These are phyloP conservation scores for Eupithecia subfuscata DNA, from an alignment of 2,888 invertebrate species.

Conservation along the genomic window DNA sequence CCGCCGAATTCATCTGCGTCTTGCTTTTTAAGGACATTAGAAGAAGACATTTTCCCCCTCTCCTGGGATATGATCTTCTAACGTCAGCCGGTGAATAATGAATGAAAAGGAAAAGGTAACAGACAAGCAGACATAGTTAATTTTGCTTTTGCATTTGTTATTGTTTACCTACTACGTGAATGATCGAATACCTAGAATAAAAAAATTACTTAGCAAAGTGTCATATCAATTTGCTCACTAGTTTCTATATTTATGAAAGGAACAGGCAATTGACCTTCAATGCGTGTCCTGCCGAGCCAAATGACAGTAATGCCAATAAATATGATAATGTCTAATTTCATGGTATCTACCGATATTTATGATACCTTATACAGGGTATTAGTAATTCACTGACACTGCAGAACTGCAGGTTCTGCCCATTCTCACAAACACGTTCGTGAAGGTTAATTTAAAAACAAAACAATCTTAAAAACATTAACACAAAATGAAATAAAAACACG, in stretches of 20 bases:
- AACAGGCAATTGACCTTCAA: not conserved
- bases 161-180: not conserved
- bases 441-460: too few species aligned
- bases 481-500: too few species aligned
- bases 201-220: not conserved
- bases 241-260: not conserved
- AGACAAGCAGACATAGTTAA: not conserved
- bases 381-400: too few species aligned
- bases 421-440: too few species aligned
- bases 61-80: not conserved
- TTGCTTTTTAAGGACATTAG: too few species aligned
- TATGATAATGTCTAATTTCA: not conserved
- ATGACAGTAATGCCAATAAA: not conserved
- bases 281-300: not conserved
- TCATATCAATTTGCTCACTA: not conserved
- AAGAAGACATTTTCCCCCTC: too few species aligned
- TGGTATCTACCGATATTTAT: not conserved
- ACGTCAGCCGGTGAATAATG: not conserved
- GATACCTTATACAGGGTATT: too few species aligned
- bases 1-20: too few species aligned
- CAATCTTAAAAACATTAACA: too few species aligned
- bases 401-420: too few species aligned
- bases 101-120: not conserved
- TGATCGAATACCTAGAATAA: too few species aligned
- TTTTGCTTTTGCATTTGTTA: too few species aligned